phyloP scores from a whole-genome alignment of 1,140 invertebrate genomes.

The Chelonus insularis region DNA sequence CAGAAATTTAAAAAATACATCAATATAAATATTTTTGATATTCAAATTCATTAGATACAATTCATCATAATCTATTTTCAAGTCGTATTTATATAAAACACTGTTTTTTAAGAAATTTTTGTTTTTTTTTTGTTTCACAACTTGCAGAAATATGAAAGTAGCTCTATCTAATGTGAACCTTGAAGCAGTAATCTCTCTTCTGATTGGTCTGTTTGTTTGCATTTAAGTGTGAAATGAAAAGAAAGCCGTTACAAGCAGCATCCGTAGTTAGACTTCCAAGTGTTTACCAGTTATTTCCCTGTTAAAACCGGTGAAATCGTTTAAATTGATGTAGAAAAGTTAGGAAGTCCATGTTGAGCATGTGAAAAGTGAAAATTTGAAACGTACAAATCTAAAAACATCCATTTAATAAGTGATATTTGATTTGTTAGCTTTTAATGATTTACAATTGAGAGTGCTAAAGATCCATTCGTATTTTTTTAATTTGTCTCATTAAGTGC shows the following conservation, averaged over 20 bases:
- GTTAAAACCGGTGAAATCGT: not conserved
- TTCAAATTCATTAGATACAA: too few species aligned
- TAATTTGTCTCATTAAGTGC: slow-evolving; percentile 17
- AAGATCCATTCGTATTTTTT: too few species aligned
- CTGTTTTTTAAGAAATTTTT: too few species aligned
- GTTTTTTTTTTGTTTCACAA: too few species aligned
- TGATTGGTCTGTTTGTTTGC: slow-evolving; percentile 30
- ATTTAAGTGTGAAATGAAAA: slow-evolving; percentile 45
- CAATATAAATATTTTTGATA: too few species aligned
- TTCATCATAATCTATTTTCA: too few species aligned
- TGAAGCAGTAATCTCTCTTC: not conserved
- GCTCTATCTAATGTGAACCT: not conserved
- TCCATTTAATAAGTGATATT: too few species aligned
- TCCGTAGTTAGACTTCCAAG: not conserved
- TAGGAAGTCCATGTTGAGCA: not conserved
- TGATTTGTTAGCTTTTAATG: too few species aligned
- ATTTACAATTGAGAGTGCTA: too few species aligned
- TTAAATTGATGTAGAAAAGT: not conserved
- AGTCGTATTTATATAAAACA: too few species aligned
- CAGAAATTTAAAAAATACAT: too few species aligned
- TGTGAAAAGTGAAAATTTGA: slow-evolving; percentile 13
- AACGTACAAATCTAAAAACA: not conserved
- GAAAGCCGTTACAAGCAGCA: slow-evolving; percentile 37
- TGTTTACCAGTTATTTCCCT: slow-evolving; percentile 14
- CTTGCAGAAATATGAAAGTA: too few species aligned